These are phyloP conservation scores for Calycopis cecrops DNA, from an alignment of 1,140 invertebrate species.

Conservation along the genomic window DNA sequence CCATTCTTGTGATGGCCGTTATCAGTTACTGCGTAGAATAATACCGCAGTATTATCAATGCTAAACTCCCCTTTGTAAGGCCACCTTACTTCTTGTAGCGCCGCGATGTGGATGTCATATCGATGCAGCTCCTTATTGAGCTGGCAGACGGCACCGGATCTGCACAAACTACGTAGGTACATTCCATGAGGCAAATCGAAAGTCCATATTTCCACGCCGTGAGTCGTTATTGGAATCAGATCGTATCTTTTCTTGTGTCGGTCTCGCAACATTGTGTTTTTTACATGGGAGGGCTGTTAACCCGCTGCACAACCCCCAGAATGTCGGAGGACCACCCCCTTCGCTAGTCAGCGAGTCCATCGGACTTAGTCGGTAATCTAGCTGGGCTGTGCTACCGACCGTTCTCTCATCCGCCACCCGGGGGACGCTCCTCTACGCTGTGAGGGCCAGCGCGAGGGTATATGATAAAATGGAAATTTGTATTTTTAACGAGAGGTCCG, in stretches of 20 bases:
- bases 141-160: slow-evolving; percentile 23
- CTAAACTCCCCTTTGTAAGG: slow-evolving; percentile 24
- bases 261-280: background rate
- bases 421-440: too few relatives aligned
- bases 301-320: too few relatives aligned
- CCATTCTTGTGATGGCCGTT: slow-evolving; percentile 20
- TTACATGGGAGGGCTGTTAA: too few relatives aligned
- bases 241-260: background rate
- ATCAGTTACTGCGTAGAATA: slow-evolving; percentile 23
- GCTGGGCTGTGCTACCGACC: too few relatives aligned
- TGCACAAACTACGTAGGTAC: slow-evolving; percentile 20
- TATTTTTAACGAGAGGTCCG: too few relatives aligned
- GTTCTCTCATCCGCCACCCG: too few relatives aligned
- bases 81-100: slow-evolving; percentile 30
- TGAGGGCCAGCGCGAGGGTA: too few relatives aligned
- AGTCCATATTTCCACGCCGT: slow-evolving; percentile 23
- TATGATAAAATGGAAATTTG: too few relatives aligned
- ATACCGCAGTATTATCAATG: slow-evolving; percentile 19
- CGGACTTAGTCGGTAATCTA: too few relatives aligned
- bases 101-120: slow-evolving; percentile 22
- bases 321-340: too few relatives aligned
- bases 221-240: slow-evolving; percentile 21
- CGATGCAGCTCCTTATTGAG: too few relatives aligned
- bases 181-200: slow-evolving; percentile 29
- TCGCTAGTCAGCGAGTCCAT: too few relatives aligned